Percentiles rank a stretch among this genome's conserved stretches.
Evolutionary conservation across 2,113 vertebrate species (phyloP).

Genomic region (Lycaon pictus): DNA sequence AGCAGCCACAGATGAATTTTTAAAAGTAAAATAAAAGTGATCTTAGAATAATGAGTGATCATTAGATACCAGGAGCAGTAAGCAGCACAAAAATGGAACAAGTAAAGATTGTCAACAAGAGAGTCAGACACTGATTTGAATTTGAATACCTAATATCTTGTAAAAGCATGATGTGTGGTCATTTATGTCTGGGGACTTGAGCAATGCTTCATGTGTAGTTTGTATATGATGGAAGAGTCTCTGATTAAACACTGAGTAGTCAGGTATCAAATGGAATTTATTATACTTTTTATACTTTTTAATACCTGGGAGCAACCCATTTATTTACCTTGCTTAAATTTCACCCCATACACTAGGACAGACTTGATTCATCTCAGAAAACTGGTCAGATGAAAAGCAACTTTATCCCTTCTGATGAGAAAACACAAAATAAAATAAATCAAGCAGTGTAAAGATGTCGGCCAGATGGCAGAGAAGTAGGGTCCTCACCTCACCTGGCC

Average conservation of each 20-base stretch:
- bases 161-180: background rate
- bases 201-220: background rate
- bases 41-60: conserved; percentile 21
- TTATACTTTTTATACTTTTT: background rate
- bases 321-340: background rate
- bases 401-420: background rate
- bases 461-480: too few relatives aligned
- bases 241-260: background rate
- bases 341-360: background rate
- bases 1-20: background rate
- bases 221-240: background rate
- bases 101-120: background rate
- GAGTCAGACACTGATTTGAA: background rate
- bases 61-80: background rate
- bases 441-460: background rate
- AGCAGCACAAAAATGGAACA: background rate
- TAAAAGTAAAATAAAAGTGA: conserved; percentile 24
- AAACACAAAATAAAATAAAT: background rate
- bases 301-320: background rate
- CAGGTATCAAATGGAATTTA: background rate
- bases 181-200: background rate
- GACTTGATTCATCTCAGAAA: background rate
- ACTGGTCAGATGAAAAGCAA: background rate
- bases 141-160: background rate
- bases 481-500: too few relatives aligned